Evolutionary conservation across 2,888 invertebrate species (phyloP).

Genomic region (Rutpela maculata): DNA sequence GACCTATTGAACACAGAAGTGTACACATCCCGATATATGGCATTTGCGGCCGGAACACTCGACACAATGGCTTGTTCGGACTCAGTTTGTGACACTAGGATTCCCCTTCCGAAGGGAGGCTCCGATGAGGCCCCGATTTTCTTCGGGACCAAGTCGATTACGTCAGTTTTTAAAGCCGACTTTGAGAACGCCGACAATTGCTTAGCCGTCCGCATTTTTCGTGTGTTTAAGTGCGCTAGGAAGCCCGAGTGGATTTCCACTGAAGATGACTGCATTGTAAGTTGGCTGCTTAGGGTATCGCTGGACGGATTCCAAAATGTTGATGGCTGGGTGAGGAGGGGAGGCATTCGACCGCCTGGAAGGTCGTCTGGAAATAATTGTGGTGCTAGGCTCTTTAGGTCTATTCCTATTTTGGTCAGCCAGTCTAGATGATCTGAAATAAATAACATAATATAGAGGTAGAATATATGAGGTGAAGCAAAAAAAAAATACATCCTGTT

Average conservation of each 20-base stretch:
- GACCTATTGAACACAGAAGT: slow-evolving; percentile 95
- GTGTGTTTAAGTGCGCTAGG: slow-evolving; percentile 86
- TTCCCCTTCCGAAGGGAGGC: slow-evolving; percentile 91
- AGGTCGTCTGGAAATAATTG: slow-evolving; percentile 86
- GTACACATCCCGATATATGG: slow-evolving; percentile 93
- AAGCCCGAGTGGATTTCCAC: slow-evolving; percentile 88
- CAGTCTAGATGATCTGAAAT: slow-evolving; percentile 89
- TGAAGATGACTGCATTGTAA: slow-evolving; percentile 77
- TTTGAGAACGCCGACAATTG: slow-evolving; percentile 86
- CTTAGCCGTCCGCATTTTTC: slow-evolving; percentile 86
- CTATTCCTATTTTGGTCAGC: slow-evolving; percentile 90
- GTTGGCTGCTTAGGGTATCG: slow-evolving; percentile 75
- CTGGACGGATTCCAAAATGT: slow-evolving; percentile 75
- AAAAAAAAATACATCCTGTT: too few species aligned
- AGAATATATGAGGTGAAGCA: too few species aligned
- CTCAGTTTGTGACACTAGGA: slow-evolving; percentile 87
- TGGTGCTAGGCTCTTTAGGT: slow-evolving; percentile 89
- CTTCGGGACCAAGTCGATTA: slow-evolving; percentile 84
- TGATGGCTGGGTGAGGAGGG: slow-evolving; percentile 79
- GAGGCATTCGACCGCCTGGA: slow-evolving; percentile 81
- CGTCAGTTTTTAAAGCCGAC: slow-evolving; percentile 87
- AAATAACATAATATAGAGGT: not conserved
- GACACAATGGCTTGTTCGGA: slow-evolving; percentile 89
- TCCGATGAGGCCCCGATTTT: slow-evolving; percentile 90
- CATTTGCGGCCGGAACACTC: slow-evolving; percentile 91